Base-by-base conservation (phyloP, 1,140 invertebrate species). In the Meloidogyne chitwoodi region DNA sequence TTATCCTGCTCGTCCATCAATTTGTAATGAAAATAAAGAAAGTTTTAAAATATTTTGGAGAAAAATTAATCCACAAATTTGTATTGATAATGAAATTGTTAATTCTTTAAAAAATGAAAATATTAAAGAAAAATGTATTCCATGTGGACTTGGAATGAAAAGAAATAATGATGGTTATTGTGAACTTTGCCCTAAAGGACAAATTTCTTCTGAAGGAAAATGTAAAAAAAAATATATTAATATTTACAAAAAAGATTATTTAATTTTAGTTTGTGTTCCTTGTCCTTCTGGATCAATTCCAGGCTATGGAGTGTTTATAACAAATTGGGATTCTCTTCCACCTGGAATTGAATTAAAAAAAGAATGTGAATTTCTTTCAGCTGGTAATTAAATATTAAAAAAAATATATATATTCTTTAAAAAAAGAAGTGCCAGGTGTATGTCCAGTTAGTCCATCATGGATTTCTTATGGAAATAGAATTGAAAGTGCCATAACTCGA, bases 1-100 rank as follows among this genome's bases (percentile, higher is more conserved):
- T 79, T 91, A 90, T 81, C 87, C 89, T 76, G 81, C 87, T 19
- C 87, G 89, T 75, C 87, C 88, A n/a, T 87, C 88, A 38, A 5
- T 91, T 90, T 85, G 87, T 89, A 81, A 16, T 62, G 34, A 77
- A 34, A 56, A 48, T 64, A 77, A 84, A 19, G 87, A 76, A 22
- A 79, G 89, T 87, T 90, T 90, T 5, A 82, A 87, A 75, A 84
- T 88, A 6, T 80, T 83, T 34, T 91, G 90, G 83, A 87, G 88
- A 70, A 91, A 90, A 90, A 86, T 91, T 34, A 83, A 89, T 77
- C 91, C 91, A 14, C 88, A 89, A 77, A 89, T 91, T 31, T 91
- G 91, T 29, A 62, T 65, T 26, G 76, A 77, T 19, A 38, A 73
- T 29, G 38, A 16, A 24, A 61, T n/a, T 22, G 41, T 34, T n/a